phyloP scores from a whole-genome alignment of 2,797 vertebrate genomes.

The Eospalax fontanierii region DNA sequence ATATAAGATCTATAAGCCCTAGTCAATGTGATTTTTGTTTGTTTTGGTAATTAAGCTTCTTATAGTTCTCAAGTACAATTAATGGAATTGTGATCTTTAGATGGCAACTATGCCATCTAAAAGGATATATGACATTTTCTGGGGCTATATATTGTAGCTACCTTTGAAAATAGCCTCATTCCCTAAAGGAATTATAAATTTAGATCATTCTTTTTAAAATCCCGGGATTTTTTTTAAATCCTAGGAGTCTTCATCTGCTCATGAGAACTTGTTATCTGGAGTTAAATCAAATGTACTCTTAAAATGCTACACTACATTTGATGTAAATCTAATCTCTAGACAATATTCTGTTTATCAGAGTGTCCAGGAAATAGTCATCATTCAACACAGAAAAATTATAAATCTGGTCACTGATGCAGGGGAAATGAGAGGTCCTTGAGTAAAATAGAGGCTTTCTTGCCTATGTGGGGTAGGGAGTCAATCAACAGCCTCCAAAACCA shows the following conservation, averaged over 20 bases:
- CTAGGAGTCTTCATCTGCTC: not conserved
- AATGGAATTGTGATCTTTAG: not conserved
- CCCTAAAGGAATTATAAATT: not conserved
- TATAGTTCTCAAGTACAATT: not conserved
- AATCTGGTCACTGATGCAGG: not conserved
- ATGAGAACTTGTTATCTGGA: not conserved
- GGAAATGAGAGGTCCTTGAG: too few relatives aligned
- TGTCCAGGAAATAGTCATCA: not conserved
- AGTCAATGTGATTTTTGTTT: not conserved
- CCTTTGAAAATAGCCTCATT: not conserved
- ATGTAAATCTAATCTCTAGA: not conserved
- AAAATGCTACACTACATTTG: not conserved
- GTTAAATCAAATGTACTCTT: not conserved
- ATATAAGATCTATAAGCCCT: not conserved
- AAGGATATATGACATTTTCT: not conserved
- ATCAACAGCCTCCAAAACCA: not conserved
- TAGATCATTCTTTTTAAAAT: not conserved
- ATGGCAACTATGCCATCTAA: not conserved
- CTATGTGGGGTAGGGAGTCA: too few relatives aligned
- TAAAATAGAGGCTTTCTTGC: not conserved
- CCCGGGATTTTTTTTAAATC: not conserved
- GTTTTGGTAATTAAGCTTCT: not conserved
- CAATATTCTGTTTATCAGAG: too few relatives aligned
- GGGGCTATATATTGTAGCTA: not conserved
- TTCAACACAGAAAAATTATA: not conserved